Evolutionary conservation across 30 jellyfish, hydroid and myxozoan genomes (phyloP).

Genomic region (Turritopsis dohrnii): DNA sequence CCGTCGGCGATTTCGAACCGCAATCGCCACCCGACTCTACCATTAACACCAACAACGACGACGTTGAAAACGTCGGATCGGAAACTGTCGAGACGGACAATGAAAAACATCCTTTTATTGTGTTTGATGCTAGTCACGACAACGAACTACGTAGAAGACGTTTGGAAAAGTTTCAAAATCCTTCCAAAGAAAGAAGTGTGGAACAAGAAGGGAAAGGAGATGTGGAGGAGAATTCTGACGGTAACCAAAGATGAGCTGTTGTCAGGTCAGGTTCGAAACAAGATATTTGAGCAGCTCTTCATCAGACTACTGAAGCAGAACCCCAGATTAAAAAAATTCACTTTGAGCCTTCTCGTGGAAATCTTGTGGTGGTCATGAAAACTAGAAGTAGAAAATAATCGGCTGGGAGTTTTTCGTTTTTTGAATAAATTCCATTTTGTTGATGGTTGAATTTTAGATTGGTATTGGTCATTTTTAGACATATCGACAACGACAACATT

Average conservation of each 20-base stretch:
- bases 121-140: slow-evolving; percentile 6
- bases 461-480: no score
- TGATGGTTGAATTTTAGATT: neutral
- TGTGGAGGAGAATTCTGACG: neutral
- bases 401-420: neutral
- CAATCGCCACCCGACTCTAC: neutral
- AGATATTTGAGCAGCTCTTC: neutral
- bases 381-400: neutral
- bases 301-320: no score
- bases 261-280: neutral
- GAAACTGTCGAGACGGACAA: neutral
- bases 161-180: slow-evolving; percentile 27
- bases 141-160: slow-evolving; percentile 37
- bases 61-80: neutral
- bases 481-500: no score
- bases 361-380: neutral
- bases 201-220: neutral
- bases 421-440: neutral
- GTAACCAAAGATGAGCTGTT: neutral
- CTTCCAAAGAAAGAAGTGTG: neutral
- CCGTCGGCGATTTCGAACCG: neutral
- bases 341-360: neutral
- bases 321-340: no score
- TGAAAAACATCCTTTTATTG: neutral
- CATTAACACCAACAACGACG: no score